A percentile compares a stretch with the other conserved stretches of the same genome.
phyloP scores from a whole-genome alignment of 2,797 vertebrate species.

The Pseudomugil gertrudae region DNA sequence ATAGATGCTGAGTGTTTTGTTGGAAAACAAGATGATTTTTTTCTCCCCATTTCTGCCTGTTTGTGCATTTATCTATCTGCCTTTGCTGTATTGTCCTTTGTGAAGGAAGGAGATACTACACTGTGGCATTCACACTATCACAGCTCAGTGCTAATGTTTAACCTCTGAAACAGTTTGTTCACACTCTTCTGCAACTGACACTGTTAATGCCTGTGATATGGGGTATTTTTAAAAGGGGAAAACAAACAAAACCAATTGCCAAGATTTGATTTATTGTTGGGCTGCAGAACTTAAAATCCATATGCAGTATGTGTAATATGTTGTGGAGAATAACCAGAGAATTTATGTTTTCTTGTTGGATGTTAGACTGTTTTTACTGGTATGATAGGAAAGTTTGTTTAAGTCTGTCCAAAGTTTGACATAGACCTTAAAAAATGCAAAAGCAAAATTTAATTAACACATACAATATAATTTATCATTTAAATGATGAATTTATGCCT shows the following conservation, averaged over 20 bases:
- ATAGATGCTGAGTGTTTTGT: neutral
- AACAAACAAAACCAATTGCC: neutral
- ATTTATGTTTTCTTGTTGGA: neutral
- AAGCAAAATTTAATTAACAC: no score
- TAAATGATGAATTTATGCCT: no score
- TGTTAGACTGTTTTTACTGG: neutral
- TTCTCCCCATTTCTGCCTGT: neutral
- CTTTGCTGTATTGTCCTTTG: slow-evolving; percentile 3
- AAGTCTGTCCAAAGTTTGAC: no score
- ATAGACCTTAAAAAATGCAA: no score
- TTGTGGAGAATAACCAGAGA: no score
- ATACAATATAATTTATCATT: no score
- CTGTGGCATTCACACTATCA: neutral
- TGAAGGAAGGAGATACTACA: slow-evolving; percentile 4
- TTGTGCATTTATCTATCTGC: neutral
- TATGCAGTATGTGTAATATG: neutral
- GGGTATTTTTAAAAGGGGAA: neutral
- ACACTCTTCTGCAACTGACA: neutral
- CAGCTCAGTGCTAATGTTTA: neutral
- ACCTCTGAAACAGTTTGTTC: neutral
- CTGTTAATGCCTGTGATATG: neutral
- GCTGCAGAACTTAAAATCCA: neutral
- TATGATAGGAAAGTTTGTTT: neutral
- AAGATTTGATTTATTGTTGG: neutral
- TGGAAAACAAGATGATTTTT: neutral